Percentiles rank a stretch among this genome's conserved stretches.
These are phyloP conservation scores for rabbit (Oryctolagus cuniculus) DNA, from an alignment of 2,113 vertebrate species.

Conservation along the genomic window DNA sequence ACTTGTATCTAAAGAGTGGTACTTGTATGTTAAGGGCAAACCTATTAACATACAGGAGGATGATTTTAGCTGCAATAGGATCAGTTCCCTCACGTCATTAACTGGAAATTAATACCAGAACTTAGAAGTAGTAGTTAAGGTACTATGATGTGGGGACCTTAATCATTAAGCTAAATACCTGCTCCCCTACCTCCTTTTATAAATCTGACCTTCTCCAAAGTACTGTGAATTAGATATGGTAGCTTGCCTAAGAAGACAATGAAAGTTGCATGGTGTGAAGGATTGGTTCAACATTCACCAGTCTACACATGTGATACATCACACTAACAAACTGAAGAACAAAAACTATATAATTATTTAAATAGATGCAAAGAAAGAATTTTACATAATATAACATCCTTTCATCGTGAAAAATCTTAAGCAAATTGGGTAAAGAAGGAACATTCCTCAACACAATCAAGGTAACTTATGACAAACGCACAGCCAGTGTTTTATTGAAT, in stretches of 20 bases:
- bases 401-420: no score
- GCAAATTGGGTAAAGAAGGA: no score
- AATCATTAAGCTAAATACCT: not conserved
- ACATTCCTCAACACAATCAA: no score
- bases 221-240: not conserved
- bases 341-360: no score
- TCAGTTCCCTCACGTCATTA: not conserved
- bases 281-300: no score
- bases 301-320: no score
- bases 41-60: not conserved
- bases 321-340: no score
- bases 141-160: not conserved
- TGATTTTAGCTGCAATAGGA: not conserved
- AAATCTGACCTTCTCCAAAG: not conserved
- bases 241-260: not conserved
- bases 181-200: not conserved
- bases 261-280: not conserved
- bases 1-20: not conserved
- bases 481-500: no score
- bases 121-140: no score
- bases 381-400: no score
- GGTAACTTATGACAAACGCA: no score
- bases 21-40: not conserved
- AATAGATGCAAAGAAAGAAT: no score
- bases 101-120: not conserved